Conservation (phyloP, 2,113 vertebrate species). For the Pterophyllum scalare region DNA sequence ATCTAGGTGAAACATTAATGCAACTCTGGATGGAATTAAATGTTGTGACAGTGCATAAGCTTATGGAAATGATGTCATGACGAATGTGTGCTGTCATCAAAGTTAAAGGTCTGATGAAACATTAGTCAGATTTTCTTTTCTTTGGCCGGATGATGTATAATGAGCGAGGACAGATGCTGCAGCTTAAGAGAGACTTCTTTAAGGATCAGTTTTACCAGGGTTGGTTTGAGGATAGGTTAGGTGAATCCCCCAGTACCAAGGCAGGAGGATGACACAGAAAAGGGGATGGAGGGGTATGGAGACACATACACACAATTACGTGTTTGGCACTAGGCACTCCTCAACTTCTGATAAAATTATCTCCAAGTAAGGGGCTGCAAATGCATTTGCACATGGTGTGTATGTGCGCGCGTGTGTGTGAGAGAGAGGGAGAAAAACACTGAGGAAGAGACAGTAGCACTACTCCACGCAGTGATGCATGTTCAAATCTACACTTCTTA, state of each 20-base stretch:
- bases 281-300: neutral
- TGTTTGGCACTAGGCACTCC: neutral
- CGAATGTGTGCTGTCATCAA: neutral
- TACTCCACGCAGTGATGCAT: neutral
- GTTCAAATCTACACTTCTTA: neutral
- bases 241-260: neutral
- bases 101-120: neutral
- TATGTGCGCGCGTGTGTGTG: neutral
- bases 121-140: neutral
- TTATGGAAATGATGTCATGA: neutral
- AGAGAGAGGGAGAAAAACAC: neutral
- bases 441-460: neutral
- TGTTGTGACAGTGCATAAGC: neutral
- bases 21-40: too few species aligned
- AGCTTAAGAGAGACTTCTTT: neutral
- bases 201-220: neutral
- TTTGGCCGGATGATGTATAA: neutral
- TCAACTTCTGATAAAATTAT: neutral
- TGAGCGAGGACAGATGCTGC: neutral
- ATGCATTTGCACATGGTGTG: neutral
- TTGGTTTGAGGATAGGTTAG: neutral
- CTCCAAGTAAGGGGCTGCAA: neutral
- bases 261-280: neutral
- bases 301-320: neutral
- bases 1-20: too few species aligned